A percentile compares a stretch with the other conserved stretches of the same genome.
phyloP scores from a whole-genome alignment of 2,797 vertebrate genomes.

The Vespertilio murinus region DNA sequence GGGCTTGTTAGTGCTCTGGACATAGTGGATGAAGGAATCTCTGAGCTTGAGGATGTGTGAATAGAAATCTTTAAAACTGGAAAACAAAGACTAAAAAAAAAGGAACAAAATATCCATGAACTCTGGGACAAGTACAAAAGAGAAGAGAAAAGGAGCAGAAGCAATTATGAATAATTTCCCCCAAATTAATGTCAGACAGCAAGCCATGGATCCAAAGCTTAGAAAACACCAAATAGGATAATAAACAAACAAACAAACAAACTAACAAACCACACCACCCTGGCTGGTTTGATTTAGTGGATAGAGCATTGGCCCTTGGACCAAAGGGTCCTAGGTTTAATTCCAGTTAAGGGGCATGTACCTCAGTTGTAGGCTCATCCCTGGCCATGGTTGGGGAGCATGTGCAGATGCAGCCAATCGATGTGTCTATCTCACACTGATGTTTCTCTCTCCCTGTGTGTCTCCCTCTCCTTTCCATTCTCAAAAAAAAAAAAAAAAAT shows the following conservation, averaged over 20 bases:
- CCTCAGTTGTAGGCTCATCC: too few relatives aligned
- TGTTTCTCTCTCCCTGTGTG: too few relatives aligned
- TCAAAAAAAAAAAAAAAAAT: too few relatives aligned
- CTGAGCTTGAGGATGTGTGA: not conserved
- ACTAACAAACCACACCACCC: not conserved
- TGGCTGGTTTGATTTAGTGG: too few relatives aligned
- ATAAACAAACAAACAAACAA: too few relatives aligned
- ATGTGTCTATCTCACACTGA: too few relatives aligned
- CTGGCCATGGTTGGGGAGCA: too few relatives aligned
- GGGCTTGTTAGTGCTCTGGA: not conserved
- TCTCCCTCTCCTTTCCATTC: too few relatives aligned
- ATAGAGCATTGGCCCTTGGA: too few relatives aligned
- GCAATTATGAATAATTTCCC: not conserved
- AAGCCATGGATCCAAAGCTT: not conserved
- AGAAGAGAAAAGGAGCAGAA: not conserved
- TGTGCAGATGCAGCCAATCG: too few relatives aligned
- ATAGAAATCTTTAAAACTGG: not conserved
- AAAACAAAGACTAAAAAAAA: not conserved
- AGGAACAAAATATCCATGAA: not conserved
- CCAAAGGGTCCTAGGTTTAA: too few relatives aligned
- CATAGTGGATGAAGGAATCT: not conserved
- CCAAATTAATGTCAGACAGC: not conserved
- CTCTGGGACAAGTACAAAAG: not conserved
- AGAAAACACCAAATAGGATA: not conserved
- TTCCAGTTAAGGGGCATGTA: too few relatives aligned